These are phyloP conservation scores for Luehdorfia chinensis DNA, from an alignment of 1,140 invertebrate genomes.

Conservation along the genomic window DNA sequence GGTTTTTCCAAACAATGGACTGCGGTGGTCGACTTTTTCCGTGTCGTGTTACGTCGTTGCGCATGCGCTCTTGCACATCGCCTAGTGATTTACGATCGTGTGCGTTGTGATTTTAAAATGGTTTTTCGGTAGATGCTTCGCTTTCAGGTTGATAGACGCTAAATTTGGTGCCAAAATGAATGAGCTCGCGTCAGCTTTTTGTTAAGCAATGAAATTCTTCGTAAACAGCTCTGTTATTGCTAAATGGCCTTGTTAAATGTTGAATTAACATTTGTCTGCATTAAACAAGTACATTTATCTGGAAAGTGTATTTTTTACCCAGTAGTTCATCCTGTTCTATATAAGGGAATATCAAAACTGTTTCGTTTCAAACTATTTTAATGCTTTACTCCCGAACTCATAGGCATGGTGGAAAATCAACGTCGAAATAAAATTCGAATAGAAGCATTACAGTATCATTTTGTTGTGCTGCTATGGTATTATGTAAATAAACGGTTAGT, in stretches of 20 bases:
- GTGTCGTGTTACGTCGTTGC: conserved; percentile 47
- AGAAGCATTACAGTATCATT: too few species aligned
- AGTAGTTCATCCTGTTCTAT: too few species aligned
- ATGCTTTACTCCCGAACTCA: too few species aligned
- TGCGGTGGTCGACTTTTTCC: conserved; percentile 69
- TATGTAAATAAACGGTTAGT: too few species aligned
- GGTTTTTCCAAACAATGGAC: conserved; percentile 55
- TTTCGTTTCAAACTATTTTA: too few species aligned
- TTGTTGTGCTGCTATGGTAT: too few species aligned
- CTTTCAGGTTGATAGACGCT: conserved; percentile 51
- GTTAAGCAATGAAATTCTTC: conserved; percentile 17
- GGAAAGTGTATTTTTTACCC: too few species aligned
- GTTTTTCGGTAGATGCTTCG: conserved; percentile 59
- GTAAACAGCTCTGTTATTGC: conserved; percentile 14
- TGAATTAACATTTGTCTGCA: background rate
- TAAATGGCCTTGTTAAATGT: conserved; percentile 3
- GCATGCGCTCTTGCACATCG: conserved; percentile 34
- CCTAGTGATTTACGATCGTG: conserved; percentile 59
- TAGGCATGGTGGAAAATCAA: too few species aligned
- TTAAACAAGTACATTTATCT: too few species aligned
- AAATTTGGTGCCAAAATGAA: conserved; percentile 70
- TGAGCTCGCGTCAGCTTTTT: conserved; percentile 51
- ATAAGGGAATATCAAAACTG: too few species aligned
- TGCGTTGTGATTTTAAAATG: conserved; percentile 53
- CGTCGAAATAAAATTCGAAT: too few species aligned